phyloP scores from a whole-genome alignment of 2,113 vertebrate species.

The Nerophis ophidion region DNA sequence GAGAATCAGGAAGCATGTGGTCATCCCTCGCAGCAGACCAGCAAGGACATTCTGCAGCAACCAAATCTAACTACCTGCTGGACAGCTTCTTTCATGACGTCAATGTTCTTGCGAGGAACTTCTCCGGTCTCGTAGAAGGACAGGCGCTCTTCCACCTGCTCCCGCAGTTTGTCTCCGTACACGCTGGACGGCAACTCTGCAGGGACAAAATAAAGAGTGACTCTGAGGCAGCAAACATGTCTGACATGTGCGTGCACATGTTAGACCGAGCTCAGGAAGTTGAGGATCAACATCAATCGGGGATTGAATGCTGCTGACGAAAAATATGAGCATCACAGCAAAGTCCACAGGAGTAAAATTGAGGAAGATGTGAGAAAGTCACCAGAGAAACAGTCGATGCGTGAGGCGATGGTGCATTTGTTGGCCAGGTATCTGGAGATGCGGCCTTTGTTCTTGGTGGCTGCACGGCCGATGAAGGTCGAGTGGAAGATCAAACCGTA shows the following conservation, averaged over 20 bases:
- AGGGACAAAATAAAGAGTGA: background rate
- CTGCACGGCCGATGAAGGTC: conserved; percentile 94
- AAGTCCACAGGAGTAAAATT: conserved; percentile 7
- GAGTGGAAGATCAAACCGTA: conserved; percentile 98
- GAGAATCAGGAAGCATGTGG: conserved; percentile 60
- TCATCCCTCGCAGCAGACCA: conserved; percentile 79
- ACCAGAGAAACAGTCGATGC: conserved; percentile 97
- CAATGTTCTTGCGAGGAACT: conserved; percentile 86
- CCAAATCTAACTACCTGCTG: conserved; percentile 71
- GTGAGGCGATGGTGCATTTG: conserved; percentile 93
- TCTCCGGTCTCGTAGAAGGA: conserved; percentile 91
- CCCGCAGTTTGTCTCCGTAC: conserved; percentile 87
- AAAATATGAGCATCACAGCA: conserved; percentile 93
- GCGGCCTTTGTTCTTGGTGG: conserved; percentile 93
- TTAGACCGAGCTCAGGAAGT: conserved; percentile 79
- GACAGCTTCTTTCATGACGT: conserved; percentile 90
- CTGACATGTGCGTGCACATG: accelerated
- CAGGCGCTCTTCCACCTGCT: conserved; percentile 90
- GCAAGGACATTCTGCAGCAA: background rate
- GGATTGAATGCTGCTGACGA: conserved; percentile 93
- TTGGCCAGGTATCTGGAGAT: conserved; percentile 98
- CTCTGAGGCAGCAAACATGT: accelerated
- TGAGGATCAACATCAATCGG: conserved; percentile 80
- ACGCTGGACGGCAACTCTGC: conserved; percentile 87
- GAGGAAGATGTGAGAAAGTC: background rate